Conservation (phyloP, 2,888 invertebrate species). For the Lathronympha strigana region DNA sequence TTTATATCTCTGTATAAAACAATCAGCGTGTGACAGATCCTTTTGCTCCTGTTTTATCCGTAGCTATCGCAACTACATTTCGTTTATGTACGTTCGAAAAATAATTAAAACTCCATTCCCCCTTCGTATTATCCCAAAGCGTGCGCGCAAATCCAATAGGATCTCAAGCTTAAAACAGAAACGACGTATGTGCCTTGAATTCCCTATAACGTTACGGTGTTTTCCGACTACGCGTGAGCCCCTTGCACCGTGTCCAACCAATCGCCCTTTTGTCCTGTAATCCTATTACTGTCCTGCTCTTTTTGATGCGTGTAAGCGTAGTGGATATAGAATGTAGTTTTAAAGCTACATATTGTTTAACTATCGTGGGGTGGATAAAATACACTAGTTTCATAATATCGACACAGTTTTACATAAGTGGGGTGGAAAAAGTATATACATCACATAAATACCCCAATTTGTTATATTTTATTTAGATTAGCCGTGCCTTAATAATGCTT, state of each 20-base stretch:
- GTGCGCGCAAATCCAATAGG: conserved; percentile 29
- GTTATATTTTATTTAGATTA: too few relatives aligned
- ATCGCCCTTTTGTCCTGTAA: conserved; percentile 70
- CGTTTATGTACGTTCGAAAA: conserved; percentile 4
- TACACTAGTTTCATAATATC: too few relatives aligned
- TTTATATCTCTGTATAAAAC: too few relatives aligned
- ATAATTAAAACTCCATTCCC: conserved; percentile 23
- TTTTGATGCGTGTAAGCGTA: conserved; percentile 18
- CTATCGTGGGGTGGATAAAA: too few relatives aligned
- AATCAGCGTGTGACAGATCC: too few relatives aligned
- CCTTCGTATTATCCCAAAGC: conserved; percentile 3
- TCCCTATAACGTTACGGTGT: conserved; percentile 48
- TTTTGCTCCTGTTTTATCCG: too few relatives aligned
- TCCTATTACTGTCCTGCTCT: conserved; percentile 47
- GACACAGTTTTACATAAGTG: not conserved
- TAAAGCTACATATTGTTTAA: not conserved
- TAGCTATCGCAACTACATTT: conserved; percentile 3
- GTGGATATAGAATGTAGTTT: not conserved
- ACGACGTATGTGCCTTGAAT: conserved; percentile 43
- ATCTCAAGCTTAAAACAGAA: not conserved
- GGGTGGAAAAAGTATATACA: too few relatives aligned
- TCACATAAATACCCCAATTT: too few relatives aligned
- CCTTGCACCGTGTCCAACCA: conserved; percentile 69
- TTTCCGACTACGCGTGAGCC: conserved; percentile 47
- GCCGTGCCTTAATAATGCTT: too few relatives aligned